Evolutionary conservation across 2,888 invertebrate genomes (phyloP).

Genomic region (Acanthoscelides obtectus): DNA sequence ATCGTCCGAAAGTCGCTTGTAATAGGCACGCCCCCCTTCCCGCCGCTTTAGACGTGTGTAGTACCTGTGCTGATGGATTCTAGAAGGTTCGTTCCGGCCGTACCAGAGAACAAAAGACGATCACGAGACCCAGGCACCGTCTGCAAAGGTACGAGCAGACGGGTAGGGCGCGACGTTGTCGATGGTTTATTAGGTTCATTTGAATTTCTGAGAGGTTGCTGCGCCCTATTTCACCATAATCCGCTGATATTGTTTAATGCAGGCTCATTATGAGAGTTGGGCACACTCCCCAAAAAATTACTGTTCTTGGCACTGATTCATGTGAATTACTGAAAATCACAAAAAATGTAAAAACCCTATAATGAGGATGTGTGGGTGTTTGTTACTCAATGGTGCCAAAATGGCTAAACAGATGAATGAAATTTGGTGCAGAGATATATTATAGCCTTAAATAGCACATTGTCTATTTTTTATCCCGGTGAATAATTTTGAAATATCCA

Average conservation of each 20-base stretch:
- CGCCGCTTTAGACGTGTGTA: neutral
- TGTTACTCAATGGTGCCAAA: no score
- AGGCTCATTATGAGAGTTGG: neutral
- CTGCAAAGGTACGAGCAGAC: neutral
- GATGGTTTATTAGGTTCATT: neutral
- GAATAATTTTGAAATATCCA: no score
- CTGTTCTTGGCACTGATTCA: no score
- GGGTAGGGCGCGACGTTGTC: neutral
- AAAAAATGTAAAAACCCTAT: no score
- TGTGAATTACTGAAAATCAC: no score
- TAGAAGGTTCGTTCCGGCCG: neutral
- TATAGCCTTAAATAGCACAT: no score
- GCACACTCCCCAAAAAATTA: no score
- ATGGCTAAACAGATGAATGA: no score
- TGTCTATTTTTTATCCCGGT: no score
- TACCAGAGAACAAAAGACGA: neutral
- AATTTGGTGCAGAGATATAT: no score
- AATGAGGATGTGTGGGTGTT: no score
- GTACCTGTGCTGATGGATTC: neutral
- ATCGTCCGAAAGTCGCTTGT: neutral
- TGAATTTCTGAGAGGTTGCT: neutral
- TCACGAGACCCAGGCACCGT: neutral
- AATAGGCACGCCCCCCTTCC: neutral
- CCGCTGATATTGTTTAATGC: neutral
- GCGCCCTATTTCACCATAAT: neutral